These are phyloP conservation scores for Chromis chromis DNA, from an alignment of 2,797 vertebrate species.

Conservation along the genomic window DNA sequence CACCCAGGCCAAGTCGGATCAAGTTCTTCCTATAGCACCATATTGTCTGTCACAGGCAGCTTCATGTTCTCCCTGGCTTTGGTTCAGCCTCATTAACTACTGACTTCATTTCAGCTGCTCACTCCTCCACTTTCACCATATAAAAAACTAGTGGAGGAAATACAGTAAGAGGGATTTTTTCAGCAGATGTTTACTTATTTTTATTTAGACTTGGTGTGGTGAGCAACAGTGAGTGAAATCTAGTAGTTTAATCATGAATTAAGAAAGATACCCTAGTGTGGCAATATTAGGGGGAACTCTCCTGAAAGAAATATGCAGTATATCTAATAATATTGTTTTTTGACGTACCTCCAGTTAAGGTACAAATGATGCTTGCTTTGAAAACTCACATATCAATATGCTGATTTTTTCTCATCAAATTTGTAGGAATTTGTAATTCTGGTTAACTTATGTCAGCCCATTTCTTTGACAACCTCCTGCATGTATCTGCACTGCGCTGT, in stretches of 20 bases:
- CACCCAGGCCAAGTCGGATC: slow-evolving; percentile 37
- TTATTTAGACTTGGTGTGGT: not conserved
- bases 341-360: not conserved
- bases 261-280: not conserved
- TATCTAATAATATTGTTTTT: not conserved
- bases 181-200: not conserved
- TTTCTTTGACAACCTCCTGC: not conserved
- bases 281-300: not conserved
- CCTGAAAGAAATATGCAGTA: not conserved
- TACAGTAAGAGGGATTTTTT: not conserved
- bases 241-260: not conserved
- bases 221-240: not conserved
- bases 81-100: slow-evolving; percentile 36
- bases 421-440: not conserved
- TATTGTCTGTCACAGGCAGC: slow-evolving; percentile 62
- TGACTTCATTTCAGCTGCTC: slow-evolving; percentile 32
- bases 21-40: slow-evolving; percentile 69
- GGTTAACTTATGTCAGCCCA: not conserved
- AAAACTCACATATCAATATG: not conserved
- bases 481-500: not conserved
- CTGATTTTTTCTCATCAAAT: not conserved
- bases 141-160: not conserved
- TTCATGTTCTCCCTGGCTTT: slow-evolving; percentile 60
- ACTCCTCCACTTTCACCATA: slow-evolving; percentile 17
- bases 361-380: not conserved